Percentiles rank a stretch among this genome's conserved stretches.
Evolutionary conservation across 2,797 vertebrate genomes (phyloP).

Genomic region (Thamnophis elegans): DNA sequence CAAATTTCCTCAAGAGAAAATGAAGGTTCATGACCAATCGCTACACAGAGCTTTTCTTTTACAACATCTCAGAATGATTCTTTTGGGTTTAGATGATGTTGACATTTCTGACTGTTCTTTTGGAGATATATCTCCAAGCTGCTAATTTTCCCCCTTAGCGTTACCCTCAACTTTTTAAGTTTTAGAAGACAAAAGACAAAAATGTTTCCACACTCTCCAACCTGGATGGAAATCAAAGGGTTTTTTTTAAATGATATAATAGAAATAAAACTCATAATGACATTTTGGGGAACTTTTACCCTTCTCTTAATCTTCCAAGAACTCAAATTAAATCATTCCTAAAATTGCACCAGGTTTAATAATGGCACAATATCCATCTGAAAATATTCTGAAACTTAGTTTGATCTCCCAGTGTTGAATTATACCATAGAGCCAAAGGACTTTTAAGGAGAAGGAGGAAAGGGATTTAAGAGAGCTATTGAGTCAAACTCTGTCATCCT

Average conservation of each 20-base stretch:
- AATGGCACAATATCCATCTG: background rate
- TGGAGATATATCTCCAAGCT: background rate
- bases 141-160: background rate
- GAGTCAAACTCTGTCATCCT: background rate
- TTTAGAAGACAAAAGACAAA: background rate
- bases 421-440: background rate
- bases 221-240: background rate
- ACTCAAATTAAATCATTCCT: background rate
- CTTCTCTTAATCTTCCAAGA: background rate
- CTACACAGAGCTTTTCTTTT: background rate
- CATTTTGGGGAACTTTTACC: no score
- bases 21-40: background rate
- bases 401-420: background rate
- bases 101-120: background rate
- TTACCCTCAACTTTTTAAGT: background rate
- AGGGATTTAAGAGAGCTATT: background rate
- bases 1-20: background rate
- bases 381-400: background rate
- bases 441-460: background rate
- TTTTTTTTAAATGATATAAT: background rate
- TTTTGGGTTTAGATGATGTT: background rate
- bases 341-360: background rate
- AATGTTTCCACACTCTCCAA: background rate
- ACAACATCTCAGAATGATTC: background rate
- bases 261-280: background rate